Base-by-base conservation (phyloP, 2,888 invertebrate genomes). In the Lasioglossum pauxillum region DNA sequence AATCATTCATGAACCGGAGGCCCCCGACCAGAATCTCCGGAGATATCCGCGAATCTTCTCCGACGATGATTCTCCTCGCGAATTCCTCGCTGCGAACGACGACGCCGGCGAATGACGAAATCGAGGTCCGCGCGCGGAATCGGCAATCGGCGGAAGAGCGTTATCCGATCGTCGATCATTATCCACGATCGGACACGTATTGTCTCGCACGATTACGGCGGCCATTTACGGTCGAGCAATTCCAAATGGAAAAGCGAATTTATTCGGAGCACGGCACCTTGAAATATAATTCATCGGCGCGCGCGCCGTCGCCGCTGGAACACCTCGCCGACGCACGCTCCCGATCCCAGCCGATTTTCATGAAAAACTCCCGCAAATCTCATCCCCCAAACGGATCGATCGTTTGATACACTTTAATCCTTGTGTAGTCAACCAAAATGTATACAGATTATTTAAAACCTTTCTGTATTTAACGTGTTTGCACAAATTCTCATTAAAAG, bases 231-330 rank as follows among this genome's bases (percentile, higher is more conserved):
- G 87, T n/a, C 75, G 78, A 53, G 46, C 83, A 44, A 79, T 86
- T 74, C 87, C 84, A 89, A 92, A 92, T 90, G 81, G 90, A 89
- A 91, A 81, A 89, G 84, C 83, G 71, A 89, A 90, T 92, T 89
- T 91, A 90, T 92, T 92, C 93, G 90, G 82, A 80, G 89, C 92
- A 88, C 91, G 88, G 74, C 82, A 83, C 84, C 88, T 90, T 82
- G 87, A 89, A 91, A 31, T 16, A 92, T 92, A 92, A 90, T 90
- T 89, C 89, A 82, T 83, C 86, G 85, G 60, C 27, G 27, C 27
- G 27, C 27, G 60, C 16, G 27, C 60, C 27, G 5, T 12, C n/a
- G 5, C 23, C 53, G 53, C 8, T 23, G 10, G 53, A 2, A 53
- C 23, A 23, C 53, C 53, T 53, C 10, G 53, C 3, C 53, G 23